phyloP scores from a whole-genome alignment of 2,888 invertebrate species.

The Galerucella nymphaeae region DNA sequence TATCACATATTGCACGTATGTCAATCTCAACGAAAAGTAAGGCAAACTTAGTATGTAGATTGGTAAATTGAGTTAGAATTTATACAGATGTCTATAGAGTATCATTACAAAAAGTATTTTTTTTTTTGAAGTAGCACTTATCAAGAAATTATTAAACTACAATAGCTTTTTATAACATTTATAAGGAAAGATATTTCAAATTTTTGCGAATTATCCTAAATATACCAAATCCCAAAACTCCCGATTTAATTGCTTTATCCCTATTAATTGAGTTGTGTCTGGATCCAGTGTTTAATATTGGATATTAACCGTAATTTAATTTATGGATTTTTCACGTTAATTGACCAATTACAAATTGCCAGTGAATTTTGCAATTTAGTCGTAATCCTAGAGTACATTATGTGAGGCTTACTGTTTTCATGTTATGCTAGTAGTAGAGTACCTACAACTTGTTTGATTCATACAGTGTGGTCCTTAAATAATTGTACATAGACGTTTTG shows the following conservation, averaged over 20 bases:
- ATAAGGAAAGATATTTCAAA: too few relatives aligned
- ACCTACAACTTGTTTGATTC: neutral
- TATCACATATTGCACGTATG: neutral
- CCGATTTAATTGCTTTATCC: neutral
- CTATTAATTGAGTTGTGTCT: neutral
- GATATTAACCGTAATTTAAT: neutral
- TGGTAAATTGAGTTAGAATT: neutral
- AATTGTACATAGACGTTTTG: too few relatives aligned
- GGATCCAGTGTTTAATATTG: neutral
- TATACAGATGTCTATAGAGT: neutral
- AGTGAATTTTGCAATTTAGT: neutral
- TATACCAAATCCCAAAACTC: neutral
- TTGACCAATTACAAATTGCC: neutral
- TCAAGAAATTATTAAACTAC: too few relatives aligned
- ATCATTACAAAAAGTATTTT: too few relatives aligned
- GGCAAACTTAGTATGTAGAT: neutral
- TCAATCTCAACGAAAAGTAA: neutral
- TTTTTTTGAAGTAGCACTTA: too few relatives aligned
- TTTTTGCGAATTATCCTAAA: neutral
- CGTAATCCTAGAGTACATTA: slow-evolving; percentile 20
- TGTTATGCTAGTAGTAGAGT: slow-evolving; percentile 3
- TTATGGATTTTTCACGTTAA: neutral
- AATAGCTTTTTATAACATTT: too few relatives aligned
- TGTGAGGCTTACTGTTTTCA: slow-evolving; percentile 22
- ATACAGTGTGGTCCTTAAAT: neutral